A percentile compares a stretch with the other conserved stretches of the same genome.
Conservation (phyloP, 2,113 vertebrate genomes). For the Callipepla squamata region DNA sequence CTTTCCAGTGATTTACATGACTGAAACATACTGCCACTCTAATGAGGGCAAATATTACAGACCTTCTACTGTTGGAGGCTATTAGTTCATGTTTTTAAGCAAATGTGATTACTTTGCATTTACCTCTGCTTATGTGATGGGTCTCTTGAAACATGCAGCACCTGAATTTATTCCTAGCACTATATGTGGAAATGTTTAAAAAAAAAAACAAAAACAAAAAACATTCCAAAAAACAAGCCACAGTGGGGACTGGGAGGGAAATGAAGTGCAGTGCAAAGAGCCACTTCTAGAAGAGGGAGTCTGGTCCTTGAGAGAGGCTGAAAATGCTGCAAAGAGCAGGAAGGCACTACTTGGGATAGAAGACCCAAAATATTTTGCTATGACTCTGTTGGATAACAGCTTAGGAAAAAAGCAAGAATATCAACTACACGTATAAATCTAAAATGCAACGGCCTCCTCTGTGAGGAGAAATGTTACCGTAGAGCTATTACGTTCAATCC, state of each 20-base stretch:
- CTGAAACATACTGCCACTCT: not conserved
- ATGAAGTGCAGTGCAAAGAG: not conserved
- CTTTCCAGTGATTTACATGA: not conserved
- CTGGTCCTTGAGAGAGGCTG: not conserved
- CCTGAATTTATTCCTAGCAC: not conserved
- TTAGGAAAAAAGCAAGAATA: not conserved
- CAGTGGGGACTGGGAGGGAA: accelerated
- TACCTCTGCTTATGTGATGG: not conserved
- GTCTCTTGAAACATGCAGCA: not conserved
- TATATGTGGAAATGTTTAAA: not conserved
- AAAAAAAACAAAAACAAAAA: accelerated
- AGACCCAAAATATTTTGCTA: not conserved
- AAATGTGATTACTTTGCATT: not conserved
- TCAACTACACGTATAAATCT: not conserved
- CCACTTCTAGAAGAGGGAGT: not conserved
- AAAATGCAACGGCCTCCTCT: not conserved
- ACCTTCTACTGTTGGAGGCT: not conserved
- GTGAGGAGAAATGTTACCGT: not conserved
- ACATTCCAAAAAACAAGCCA: not conserved
- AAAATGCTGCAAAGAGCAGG: not conserved
- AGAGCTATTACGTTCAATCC: not conserved
- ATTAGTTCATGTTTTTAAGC: not conserved
- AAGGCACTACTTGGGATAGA: not conserved
- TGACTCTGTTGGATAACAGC: not conserved
- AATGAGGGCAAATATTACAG: not conserved